phyloP scores from a whole-genome alignment of 2,113 vertebrate species.

The Calidris pugnax region DNA sequence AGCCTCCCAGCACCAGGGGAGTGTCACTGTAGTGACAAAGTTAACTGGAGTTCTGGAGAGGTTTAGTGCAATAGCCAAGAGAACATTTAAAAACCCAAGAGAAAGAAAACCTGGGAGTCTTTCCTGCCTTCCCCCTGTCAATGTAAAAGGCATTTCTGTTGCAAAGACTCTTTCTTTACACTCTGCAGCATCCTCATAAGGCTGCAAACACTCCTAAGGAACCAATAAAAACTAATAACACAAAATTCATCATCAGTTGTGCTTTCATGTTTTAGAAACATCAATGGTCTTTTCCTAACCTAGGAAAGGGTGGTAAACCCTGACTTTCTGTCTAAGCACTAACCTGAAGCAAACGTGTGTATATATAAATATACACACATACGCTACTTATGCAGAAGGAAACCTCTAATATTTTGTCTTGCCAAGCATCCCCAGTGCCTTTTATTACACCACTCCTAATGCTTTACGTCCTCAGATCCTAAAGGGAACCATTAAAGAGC shows the following conservation, averaged over 20 bases:
- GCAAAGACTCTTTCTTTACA: background rate
- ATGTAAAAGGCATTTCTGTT: background rate
- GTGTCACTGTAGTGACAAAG: background rate
- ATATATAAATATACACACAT: accelerated
- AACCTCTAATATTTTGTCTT: background rate
- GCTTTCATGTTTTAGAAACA: background rate
- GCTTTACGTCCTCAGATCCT: constrained; percentile 3
- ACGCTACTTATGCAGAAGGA: background rate
- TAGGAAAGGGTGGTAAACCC: background rate
- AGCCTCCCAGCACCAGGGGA: background rate
- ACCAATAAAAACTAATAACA: background rate
- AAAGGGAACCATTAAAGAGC: background rate
- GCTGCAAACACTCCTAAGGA: background rate
- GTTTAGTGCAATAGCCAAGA: background rate
- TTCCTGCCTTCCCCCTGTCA: background rate
- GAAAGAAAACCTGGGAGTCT: background rate
- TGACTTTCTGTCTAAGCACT: background rate
- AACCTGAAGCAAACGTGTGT: background rate
- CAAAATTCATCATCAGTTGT: background rate
- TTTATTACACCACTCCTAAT: constrained; percentile 10
- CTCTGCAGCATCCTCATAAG: background rate
- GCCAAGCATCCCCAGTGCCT: background rate
- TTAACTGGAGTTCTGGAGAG: background rate
- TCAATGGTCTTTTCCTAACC: background rate
- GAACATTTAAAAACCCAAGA: background rate